These are phyloP conservation scores for Camelus dromedarius DNA, from an alignment of 2,113 vertebrate species.

Conservation along the genomic window DNA sequence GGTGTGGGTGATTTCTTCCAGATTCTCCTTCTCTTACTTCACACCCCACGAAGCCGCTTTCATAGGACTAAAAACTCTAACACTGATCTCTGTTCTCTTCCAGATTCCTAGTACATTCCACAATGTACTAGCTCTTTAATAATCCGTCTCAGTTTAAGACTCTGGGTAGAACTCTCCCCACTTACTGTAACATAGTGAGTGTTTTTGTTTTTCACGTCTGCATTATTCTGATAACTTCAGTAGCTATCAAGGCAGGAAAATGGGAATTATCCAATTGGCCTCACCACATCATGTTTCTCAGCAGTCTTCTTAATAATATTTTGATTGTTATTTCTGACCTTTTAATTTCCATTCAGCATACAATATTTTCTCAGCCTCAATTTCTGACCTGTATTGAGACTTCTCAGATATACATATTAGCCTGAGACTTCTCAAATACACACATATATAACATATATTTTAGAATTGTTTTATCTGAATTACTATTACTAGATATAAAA, in stretches of 20 bases:
- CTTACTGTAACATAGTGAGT: background rate
- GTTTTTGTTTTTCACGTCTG: background rate
- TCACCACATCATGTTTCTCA: background rate
- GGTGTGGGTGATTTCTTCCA: background rate
- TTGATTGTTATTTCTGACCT: background rate
- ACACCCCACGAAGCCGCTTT: rapidly evolving
- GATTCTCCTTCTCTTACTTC: background rate
- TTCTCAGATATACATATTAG: background rate
- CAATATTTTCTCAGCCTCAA: background rate
- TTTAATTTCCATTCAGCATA: background rate
- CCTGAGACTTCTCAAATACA: background rate
- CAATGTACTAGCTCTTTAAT: background rate
- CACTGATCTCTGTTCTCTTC: background rate
- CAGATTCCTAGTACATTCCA: background rate
- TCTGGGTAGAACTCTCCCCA: background rate
- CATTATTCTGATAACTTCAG: background rate
- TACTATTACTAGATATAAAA: background rate
- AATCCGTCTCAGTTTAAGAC: background rate
- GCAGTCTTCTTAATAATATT: background rate
- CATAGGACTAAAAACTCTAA: background rate
- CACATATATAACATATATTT: background rate
- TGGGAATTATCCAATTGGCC: background rate
- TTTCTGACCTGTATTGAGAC: background rate
- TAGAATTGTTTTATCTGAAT: background rate
- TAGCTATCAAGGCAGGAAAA: background rate